Evolutionary conservation across 2,888 invertebrate species (phyloP), one percentile per base, ranked within the genome.

Genomic region (Drosophila bunnanda): DNA sequence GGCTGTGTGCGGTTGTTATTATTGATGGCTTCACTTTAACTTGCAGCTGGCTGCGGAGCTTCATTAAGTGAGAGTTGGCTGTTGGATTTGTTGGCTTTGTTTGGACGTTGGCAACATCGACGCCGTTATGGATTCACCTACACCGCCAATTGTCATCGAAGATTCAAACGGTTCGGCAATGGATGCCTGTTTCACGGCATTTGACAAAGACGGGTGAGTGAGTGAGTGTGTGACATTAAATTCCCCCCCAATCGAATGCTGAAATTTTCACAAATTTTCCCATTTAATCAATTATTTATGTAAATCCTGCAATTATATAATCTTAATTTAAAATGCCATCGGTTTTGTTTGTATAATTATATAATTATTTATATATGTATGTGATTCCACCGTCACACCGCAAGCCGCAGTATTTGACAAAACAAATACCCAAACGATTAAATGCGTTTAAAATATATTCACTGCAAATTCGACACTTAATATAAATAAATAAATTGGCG

Each of bases 141-240:
- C 91, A 87, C 91, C 92, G 88, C 81, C 91, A 91, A 92, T 91
- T 85, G 91, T 90, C 83, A 83, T 91, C 90, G 93, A 94, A 89
- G 93, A 94, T 92, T 93, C 92, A 86, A 93, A 93, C 93, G 93
- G 93, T 90, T 92, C 93, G 92, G 94, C 94, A 92, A 97, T 97
- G 97, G 97, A 97, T 93, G 97, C 97, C 91, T 97, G 97, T 93
- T 97, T 97, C 92, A 95, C 96, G 89, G 96, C 97, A 80, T 97
- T 97, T 93, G 97, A 97, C 93, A 97, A 96, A 92, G 96, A 97
- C 93, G 95, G 96, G 96, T 96, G 94, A 94, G 95, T 94, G 48
- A 30, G 17, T 12, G 44, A 22, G 96, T 96, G 94, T 94, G 95
- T 94, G 30, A 50, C 20, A 50, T 5, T 32, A 32, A 50, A 34